A percentile compares a stretch with the other conserved stretches of the same genome.
These are phyloP conservation scores for Muschampia plurimacula DNA, from an alignment of 2,888 invertebrate genomes.

Conservation along the genomic window DNA sequence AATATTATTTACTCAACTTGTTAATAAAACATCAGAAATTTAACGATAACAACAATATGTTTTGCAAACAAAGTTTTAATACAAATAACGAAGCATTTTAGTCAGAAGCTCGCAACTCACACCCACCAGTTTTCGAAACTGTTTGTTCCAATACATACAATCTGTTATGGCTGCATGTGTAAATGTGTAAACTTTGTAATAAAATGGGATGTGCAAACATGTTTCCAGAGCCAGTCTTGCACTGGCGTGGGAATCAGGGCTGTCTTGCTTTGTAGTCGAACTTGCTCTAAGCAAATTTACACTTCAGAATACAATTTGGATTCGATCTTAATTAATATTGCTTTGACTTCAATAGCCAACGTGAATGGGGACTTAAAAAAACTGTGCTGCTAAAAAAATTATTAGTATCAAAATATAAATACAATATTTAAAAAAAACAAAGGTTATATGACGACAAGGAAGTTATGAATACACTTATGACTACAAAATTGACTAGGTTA, in stretches of 20 bases:
- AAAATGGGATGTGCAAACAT: slow-evolving; percentile 38
- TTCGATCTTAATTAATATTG: not conserved
- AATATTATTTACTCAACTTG: slow-evolving; percentile 13
- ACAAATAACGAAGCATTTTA: slow-evolving; percentile 6
- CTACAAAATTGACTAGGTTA: no score
- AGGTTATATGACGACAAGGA: not conserved
- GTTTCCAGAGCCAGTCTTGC: slow-evolving; percentile 24
- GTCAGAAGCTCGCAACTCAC: not conserved
- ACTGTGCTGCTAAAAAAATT: no score
- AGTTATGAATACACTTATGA: not conserved
- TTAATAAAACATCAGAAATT: slow-evolving; percentile 28
- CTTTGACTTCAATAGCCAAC: no score
- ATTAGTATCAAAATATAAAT: no score
- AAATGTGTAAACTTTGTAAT: slow-evolving; percentile 38
- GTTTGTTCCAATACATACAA: slow-evolving; percentile 33
- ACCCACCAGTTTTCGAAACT: slow-evolving; percentile 21
- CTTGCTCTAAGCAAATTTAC: slow-evolving; percentile 9
- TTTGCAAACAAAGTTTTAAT: not conserved
- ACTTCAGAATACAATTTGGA: slow-evolving; percentile 2
- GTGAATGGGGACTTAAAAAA: no score
- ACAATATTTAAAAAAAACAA: no score
- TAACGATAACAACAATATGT: slow-evolving; percentile 23
- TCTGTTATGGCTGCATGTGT: slow-evolving; percentile 36
- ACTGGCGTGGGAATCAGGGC: slow-evolving; percentile 33
- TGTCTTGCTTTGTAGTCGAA: not conserved